A percentile compares a stretch with the other conserved stretches of the same genome.
Conservation (phyloP, 2,888 invertebrate genomes). For the Tridacna gigas region DNA sequence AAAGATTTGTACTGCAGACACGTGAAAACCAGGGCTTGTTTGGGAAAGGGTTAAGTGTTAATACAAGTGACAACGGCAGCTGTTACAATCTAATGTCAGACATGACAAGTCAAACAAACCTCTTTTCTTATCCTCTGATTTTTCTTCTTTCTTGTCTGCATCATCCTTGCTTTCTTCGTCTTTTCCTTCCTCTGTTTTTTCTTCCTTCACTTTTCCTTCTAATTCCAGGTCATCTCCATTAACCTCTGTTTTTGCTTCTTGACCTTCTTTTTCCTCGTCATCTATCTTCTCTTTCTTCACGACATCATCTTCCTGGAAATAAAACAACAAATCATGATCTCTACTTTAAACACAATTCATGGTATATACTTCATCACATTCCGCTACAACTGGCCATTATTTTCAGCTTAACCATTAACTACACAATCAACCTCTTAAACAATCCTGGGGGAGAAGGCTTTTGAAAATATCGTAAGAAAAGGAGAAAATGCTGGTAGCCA, state of each 20-base stretch:
- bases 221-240: conserved; percentile 39
- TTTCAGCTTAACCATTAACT: too few relatives aligned
- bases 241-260: conserved; percentile 4
- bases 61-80: too few relatives aligned
- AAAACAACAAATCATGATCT: neutral
- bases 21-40: neutral
- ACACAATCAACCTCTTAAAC: too few relatives aligned
- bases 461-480: too few relatives aligned
- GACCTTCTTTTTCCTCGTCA: conserved; percentile 36
- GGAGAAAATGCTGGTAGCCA: too few relatives aligned
- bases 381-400: too few relatives aligned
- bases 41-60: too few relatives aligned
- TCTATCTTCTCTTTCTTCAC: conserved; percentile 33
- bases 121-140: neutral
- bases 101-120: neutral
- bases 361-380: too few relatives aligned
- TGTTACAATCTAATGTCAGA: too few relatives aligned
- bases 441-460: too few relatives aligned
- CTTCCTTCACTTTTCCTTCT: conserved; percentile 70
- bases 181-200: neutral
- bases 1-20: too few relatives aligned
- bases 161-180: neutral
- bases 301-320: conserved; percentile 12
- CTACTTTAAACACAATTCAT: too few relatives aligned
- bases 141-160: neutral